Conservation (phyloP, 2,113 vertebrate species). For the Grallaria varia region DNA sequence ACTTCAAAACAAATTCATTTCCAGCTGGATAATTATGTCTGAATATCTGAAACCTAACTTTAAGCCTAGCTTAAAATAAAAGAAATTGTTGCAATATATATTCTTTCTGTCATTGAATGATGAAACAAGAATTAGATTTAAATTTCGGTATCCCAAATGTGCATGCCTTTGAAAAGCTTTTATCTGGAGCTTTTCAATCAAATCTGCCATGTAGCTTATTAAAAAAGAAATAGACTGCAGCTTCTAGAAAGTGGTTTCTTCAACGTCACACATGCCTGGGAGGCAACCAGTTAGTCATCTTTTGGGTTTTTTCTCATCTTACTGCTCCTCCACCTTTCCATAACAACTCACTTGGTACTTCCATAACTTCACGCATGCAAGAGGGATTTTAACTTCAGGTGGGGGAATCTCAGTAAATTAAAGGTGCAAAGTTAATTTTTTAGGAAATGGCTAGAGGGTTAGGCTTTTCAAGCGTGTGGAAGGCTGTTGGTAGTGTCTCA, state of each 20-base stretch:
- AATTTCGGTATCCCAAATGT: neutral
- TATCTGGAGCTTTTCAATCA: neutral
- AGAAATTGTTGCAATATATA: neutral
- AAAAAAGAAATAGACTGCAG: neutral
- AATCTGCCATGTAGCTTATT: neutral
- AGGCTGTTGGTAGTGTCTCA: neutral
- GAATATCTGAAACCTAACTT: neutral
- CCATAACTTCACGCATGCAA: neutral
- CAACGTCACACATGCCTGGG: neutral
- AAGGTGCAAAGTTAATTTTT: neutral
- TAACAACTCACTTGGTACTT: neutral
- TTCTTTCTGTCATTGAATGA: neutral
- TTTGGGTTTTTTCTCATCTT: neutral
- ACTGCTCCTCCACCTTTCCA: neutral
- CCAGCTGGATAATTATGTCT: neutral
- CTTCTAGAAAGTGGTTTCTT: neutral
- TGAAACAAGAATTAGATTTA: neutral
- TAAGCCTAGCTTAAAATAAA: neutral
- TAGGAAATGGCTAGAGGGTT: neutral
- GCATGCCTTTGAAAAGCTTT: neutral
- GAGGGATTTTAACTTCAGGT: neutral
- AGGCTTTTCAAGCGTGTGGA: neutral
- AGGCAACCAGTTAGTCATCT: neutral
- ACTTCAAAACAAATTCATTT: slow-evolving; percentile 22
- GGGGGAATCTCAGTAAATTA: neutral